Percentiles rank a stretch among this genome's conserved stretches.
phyloP scores from a whole-genome alignment of 2,113 vertebrate species.

The Oreochromis tanganicae region DNA sequence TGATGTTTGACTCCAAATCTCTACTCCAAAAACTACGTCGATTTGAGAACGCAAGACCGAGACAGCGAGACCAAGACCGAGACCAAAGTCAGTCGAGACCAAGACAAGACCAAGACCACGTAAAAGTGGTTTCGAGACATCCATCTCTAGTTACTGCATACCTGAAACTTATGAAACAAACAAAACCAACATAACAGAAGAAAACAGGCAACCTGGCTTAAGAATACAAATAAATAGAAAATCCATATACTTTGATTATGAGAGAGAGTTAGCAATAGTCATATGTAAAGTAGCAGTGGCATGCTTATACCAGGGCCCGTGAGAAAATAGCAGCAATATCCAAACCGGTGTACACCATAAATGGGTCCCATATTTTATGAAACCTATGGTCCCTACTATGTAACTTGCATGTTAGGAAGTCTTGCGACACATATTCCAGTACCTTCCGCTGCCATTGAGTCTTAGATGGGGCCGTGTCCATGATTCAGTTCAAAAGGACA shows the following conservation, averaged over 20 bases:
- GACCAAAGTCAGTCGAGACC: too few species aligned
- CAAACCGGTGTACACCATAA: accelerated
- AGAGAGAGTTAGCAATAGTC: neutral
- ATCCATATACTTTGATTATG: neutral
- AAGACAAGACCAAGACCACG: too few species aligned
- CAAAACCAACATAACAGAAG: neutral
- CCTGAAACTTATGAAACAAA: neutral
- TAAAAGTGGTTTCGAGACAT: too few species aligned
- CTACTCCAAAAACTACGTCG: too few species aligned
- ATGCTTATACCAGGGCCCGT: neutral
- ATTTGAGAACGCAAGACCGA: too few species aligned
- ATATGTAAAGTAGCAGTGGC: neutral
- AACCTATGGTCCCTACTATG: neutral
- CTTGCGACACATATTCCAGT: neutral
- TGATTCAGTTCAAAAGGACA: neutral
- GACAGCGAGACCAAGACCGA: too few species aligned
- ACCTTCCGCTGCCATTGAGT: neutral
- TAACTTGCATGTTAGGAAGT: neutral
- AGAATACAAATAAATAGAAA: neutral
- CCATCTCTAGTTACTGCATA: neutral
- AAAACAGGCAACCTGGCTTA: neutral
- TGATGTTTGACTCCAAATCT: too few species aligned
- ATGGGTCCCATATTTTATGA: neutral
- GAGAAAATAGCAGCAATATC: neutral
- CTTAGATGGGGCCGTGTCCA: neutral